These are phyloP conservation scores for Notechis scutatus DNA, from an alignment of 2,113 vertebrate species.

Conservation along the genomic window DNA sequence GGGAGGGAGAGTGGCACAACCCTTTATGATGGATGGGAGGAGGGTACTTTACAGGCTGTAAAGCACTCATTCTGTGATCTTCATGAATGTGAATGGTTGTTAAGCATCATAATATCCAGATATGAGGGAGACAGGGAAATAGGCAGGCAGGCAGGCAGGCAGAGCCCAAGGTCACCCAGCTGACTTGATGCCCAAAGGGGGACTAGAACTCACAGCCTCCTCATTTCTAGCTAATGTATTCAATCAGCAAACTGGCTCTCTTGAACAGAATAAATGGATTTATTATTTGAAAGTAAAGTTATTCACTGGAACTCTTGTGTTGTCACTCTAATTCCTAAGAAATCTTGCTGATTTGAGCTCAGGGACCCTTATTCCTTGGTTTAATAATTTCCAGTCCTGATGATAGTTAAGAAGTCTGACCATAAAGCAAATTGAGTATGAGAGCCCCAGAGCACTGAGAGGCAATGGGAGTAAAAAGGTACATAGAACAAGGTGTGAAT, in stretches of 20 bases:
- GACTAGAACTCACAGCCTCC: background rate
- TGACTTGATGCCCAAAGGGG: background rate
- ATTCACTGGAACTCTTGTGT: background rate
- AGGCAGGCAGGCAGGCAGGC: too few relatives aligned
- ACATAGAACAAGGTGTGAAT: background rate
- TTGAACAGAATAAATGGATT: background rate
- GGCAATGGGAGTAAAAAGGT: background rate
- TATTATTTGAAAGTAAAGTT: background rate
- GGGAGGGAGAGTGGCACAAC: background rate
- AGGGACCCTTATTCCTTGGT: background rate
- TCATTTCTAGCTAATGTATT: background rate
- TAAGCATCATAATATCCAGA: background rate
- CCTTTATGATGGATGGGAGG: too few relatives aligned
- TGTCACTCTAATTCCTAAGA: background rate
- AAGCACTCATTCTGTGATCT: too few relatives aligned
- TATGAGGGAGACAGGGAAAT: background rate
- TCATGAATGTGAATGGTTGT: background rate
- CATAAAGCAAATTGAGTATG: background rate
- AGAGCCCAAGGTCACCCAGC: background rate
- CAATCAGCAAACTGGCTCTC: background rate
- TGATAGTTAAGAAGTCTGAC: background rate
- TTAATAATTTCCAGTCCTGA: background rate
- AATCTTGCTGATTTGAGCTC: background rate
- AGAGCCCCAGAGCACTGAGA: background rate
- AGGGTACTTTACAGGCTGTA: background rate